phyloP scores from a whole-genome alignment of 2,888 invertebrate genomes.

The Dastarcus helophoroides region DNA sequence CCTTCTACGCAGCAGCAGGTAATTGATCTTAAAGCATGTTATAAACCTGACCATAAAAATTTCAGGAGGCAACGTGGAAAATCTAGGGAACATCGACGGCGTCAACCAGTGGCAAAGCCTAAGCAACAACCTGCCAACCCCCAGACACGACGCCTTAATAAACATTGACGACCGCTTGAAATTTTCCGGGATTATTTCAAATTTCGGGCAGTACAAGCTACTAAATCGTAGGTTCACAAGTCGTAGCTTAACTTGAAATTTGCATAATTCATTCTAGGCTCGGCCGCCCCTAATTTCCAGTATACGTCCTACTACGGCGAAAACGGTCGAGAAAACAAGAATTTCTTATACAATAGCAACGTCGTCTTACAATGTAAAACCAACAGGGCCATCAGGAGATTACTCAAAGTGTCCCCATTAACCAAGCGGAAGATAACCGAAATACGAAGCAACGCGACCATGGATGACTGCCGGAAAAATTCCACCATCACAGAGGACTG shows the following conservation, averaged over 20 bases:
- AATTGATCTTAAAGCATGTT: slow-evolving; percentile 2
- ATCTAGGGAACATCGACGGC: slow-evolving; percentile 30
- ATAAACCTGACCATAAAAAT: slow-evolving; percentile 4
- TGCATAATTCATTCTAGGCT: not conserved
- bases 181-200: slow-evolving; percentile 30
- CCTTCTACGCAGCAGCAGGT: slow-evolving; percentile 38
- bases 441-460: slow-evolving; percentile 15
- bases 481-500: too few relatives aligned
- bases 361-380: slow-evolving; percentile 21
- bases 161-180: slow-evolving; percentile 32
- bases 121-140: slow-evolving; percentile 14
- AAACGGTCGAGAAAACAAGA: slow-evolving; percentile 17
- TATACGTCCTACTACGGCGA: slow-evolving; percentile 24
- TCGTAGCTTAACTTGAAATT: not conserved
- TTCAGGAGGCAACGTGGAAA: slow-evolving; percentile 32
- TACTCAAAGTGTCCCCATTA: slow-evolving; percentile 12
- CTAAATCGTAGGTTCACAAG: slow-evolving; percentile 23
- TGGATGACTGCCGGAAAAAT: slow-evolving; percentile 12
- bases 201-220: slow-evolving; percentile 27
- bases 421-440: slow-evolving; percentile 14
- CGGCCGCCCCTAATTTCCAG: slow-evolving; percentile 18
- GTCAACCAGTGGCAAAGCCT: slow-evolving; percentile 32
- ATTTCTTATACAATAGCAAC: slow-evolving; percentile 21
- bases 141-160: slow-evolving; percentile 21
- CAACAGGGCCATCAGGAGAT: slow-evolving; percentile 22